Evolutionary conservation across 2,888 invertebrate species (phyloP).

Genomic region (Apotomis turbidana): DNA sequence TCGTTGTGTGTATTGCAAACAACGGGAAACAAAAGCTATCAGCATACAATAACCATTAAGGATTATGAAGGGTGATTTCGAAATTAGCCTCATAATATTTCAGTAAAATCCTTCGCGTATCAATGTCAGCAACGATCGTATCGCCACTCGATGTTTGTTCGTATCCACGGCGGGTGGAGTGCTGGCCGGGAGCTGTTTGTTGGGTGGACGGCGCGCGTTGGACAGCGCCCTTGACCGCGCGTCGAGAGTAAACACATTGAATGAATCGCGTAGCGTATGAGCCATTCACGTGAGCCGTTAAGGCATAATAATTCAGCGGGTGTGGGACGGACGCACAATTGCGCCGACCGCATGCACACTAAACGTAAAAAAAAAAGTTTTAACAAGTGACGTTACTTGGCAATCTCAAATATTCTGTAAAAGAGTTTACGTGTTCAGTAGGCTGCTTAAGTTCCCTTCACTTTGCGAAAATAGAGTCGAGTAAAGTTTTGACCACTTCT

Average conservation of each 20-base stretch:
- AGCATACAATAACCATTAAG: slow-evolving; percentile 1
- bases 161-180: slow-evolving; percentile 53
- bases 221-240: slow-evolving; percentile 75
- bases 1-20: not conserved
- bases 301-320: slow-evolving; percentile 74
- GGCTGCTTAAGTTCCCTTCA: not conserved
- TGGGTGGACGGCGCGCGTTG: slow-evolving; percentile 67
- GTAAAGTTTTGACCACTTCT: not conserved
- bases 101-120: slow-evolving; percentile 8
- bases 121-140: slow-evolving; percentile 10
- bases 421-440: too few species aligned
- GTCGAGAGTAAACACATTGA: slow-evolving; percentile 79
- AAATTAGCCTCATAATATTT: slow-evolving; percentile 32
- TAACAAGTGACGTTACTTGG: too few species aligned
- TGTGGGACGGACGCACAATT: slow-evolving; percentile 70
- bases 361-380: not conserved
- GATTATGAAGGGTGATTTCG: slow-evolving; percentile 22
- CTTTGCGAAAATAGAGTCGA: not conserved
- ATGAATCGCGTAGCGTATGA: slow-evolving; percentile 77
- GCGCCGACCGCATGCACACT: slow-evolving; percentile 45
- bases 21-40: slow-evolving; percentile 27
- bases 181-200: slow-evolving; percentile 51
- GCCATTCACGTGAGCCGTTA: slow-evolving; percentile 80
- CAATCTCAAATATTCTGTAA: too few species aligned
- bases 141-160: not conserved